A percentile compares a stretch with the other conserved stretches of the same genome.
These are phyloP conservation scores for Ophion costatus DNA, from an alignment of 2,888 invertebrate genomes.

Conservation along the genomic window DNA sequence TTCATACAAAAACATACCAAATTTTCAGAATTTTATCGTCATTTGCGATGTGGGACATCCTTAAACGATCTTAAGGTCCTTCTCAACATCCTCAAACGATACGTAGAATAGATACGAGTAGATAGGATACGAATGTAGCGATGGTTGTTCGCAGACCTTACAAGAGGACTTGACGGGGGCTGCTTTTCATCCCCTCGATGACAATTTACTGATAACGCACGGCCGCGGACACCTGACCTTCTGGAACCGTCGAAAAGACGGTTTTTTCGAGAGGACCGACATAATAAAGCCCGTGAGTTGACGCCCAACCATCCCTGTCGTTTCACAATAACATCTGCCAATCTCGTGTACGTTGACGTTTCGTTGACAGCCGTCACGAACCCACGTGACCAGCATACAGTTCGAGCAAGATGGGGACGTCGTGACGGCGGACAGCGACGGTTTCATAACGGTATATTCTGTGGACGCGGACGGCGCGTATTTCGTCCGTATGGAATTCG, in stretches of 20 bases:
- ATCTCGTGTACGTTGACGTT: neutral
- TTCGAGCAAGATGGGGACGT: slow-evolving; percentile 97
- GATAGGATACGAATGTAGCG: neutral
- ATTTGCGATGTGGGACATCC: no score
- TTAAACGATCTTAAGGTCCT: no score
- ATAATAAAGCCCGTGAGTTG: slow-evolving; percentile 91
- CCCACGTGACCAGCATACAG: slow-evolving; percentile 93
- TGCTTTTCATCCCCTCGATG: slow-evolving; percentile 95
- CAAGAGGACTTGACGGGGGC: slow-evolving; percentile 95
- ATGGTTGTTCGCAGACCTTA: slow-evolving; percentile 87
- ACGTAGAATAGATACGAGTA: neutral
- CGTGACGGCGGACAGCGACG: slow-evolving; percentile 96
- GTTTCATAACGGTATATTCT: slow-evolving; percentile 95
- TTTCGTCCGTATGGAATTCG: slow-evolving; percentile 94
- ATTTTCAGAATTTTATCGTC: no score
- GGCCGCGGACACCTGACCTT: slow-evolving; percentile 96
- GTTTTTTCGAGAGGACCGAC: slow-evolving; percentile 95
- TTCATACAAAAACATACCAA: no score
- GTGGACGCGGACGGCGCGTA: slow-evolving; percentile 95
- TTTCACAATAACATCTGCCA: neutral
- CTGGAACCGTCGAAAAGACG: slow-evolving; percentile 96
- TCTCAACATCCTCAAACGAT: neutral
- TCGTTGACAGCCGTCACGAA: slow-evolving; percentile 89
- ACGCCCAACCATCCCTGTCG: neutral
- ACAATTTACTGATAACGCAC: slow-evolving; percentile 95